A percentile compares a stretch with the other conserved stretches of the same genome.
Evolutionary conservation across 1,140 invertebrate species (phyloP).

Genomic region (Thalassaphorura encarpata): DNA sequence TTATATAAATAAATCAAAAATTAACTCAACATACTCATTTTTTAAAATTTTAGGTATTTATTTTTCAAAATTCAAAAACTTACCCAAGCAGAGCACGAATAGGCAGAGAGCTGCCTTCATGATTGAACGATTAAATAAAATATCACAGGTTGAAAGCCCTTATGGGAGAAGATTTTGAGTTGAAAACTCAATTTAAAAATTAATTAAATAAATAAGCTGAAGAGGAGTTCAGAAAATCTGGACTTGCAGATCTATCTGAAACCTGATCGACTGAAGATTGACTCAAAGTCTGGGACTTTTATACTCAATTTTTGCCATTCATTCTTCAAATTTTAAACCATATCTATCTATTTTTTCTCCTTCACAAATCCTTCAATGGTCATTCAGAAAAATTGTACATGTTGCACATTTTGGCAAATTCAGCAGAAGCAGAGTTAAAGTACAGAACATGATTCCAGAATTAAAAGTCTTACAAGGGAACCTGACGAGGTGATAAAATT

Average conservation of each 20-base stretch:
- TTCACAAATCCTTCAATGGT: too few species aligned
- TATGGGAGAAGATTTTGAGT: neutral
- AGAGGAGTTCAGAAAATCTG: neutral
- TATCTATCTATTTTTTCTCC: too few species aligned
- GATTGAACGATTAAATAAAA: neutral
- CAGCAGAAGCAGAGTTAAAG: too few species aligned
- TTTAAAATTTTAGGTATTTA: neutral
- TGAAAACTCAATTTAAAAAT: neutral
- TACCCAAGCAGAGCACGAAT: slow-evolving; percentile 26
- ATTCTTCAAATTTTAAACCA: too few species aligned
- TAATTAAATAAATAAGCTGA: neutral
- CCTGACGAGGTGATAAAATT: too few species aligned
- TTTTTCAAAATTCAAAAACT: neutral
- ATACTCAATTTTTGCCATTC: too few species aligned
- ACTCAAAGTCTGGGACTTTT: too few species aligned
- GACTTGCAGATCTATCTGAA: slow-evolving; percentile 4
- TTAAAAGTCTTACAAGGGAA: too few species aligned
- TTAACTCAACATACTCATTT: neutral
- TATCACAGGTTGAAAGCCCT: neutral
- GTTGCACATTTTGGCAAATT: too few species aligned
- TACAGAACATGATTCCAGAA: too few species aligned
- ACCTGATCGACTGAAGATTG: too few species aligned
- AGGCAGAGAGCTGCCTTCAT: slow-evolving; percentile 28
- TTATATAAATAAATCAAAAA: slow-evolving; percentile 10
- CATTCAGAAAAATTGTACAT: too few species aligned